A percentile compares a stretch with the other conserved stretches of the same genome.
Evolutionary conservation across 2,888 invertebrate species (phyloP).

Genomic region (Plutella xylostella): DNA sequence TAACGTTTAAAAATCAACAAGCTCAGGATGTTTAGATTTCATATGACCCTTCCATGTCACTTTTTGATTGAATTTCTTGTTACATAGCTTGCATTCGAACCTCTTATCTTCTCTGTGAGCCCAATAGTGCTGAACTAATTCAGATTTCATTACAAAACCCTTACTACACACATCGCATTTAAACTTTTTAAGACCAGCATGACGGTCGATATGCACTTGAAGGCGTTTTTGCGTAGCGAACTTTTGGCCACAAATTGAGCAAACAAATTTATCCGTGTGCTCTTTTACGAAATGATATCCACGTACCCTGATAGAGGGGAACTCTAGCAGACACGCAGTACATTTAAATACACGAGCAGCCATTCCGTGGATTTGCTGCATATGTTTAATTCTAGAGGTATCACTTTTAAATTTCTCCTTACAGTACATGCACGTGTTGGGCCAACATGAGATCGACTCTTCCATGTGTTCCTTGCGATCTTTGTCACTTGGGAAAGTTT

Average conservation of each 20-base stretch:
- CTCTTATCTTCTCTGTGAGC: constrained; percentile 42
- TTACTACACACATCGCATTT: constrained; percentile 58
- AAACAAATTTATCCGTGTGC: constrained; percentile 27
- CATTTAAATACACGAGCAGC: constrained; percentile 17
- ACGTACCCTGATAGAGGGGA: background rate
- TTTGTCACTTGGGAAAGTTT: constrained; percentile 35
- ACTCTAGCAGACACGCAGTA: background rate
- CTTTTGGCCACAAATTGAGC: constrained; percentile 17
- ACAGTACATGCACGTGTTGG: constrained; percentile 41
- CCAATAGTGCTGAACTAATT: constrained; percentile 35
- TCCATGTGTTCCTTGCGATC: constrained; percentile 39
- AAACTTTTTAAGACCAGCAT: constrained; percentile 29
- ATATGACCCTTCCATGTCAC: background rate
- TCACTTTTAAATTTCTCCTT: constrained; percentile 46
- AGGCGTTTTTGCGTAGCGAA: constrained; percentile 23
- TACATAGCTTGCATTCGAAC: constrained; percentile 34
- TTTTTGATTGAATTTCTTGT: constrained; percentile 12
- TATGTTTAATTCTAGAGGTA: too few species aligned
- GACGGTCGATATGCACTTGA: constrained; percentile 24
- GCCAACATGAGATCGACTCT: constrained; percentile 41
- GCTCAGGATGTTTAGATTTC: constrained; percentile 36
- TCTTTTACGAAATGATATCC: background rate
- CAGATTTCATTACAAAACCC: constrained; percentile 56
- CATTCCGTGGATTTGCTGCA: too few species aligned
- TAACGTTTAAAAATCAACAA: constrained; percentile 28